Evolutionary conservation across 2,113 vertebrate genomes (phyloP).

Genomic region (Prolemur simus): DNA sequence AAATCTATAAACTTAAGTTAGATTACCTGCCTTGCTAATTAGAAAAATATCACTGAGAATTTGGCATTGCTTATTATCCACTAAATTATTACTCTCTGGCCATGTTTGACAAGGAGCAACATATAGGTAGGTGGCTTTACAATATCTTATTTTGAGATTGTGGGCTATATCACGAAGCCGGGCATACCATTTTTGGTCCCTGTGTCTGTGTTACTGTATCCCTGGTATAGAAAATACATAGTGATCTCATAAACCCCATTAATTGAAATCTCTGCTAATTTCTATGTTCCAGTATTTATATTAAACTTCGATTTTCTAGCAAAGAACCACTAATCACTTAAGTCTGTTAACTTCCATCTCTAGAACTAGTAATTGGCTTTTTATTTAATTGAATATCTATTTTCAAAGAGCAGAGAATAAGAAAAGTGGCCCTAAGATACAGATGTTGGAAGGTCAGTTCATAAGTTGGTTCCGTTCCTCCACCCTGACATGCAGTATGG

Average conservation of each 20-base stretch:
- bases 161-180: neutral
- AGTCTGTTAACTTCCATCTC: neutral
- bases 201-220: neutral
- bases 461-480: neutral
- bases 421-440: neutral
- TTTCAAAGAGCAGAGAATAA: conserved; percentile 5
- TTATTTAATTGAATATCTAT: neutral
- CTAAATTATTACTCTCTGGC: neutral
- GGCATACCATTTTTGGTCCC: neutral
- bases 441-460: neutral
- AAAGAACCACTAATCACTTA: neutral
- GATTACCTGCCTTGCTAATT: neutral
- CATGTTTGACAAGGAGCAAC: neutral
- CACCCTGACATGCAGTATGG: neutral
- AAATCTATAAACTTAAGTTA: neutral
- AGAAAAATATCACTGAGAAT: neutral
- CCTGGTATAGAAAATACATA: neutral
- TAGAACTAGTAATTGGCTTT: conserved; percentile 33
- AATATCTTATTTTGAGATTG: neutral
- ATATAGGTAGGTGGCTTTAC: neutral
- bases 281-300: neutral
- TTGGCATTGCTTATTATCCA: neutral
- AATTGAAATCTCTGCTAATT: neutral
- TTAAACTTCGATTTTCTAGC: conserved; percentile 39
- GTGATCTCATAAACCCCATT: neutral